phyloP scores from a whole-genome alignment of 2,797 vertebrate genomes.

The Babyrousa celebensis region DNA sequence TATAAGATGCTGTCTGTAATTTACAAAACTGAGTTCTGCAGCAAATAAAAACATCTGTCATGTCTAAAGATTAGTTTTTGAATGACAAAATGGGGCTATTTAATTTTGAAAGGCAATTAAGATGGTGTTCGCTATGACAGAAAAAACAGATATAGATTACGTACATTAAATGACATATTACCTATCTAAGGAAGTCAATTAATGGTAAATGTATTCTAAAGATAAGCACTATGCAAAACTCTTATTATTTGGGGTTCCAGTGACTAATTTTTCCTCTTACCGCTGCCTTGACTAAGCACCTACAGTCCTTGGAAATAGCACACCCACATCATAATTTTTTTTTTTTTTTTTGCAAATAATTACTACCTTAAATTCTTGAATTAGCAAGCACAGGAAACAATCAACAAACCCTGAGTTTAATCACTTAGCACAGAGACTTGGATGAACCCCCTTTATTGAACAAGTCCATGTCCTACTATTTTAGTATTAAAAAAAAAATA shows the following conservation, averaged over 20 bases:
- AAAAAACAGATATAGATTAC: conserved; percentile 77
- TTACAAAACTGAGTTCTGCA: conserved; percentile 79
- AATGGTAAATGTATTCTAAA: conserved; percentile 62
- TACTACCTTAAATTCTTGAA: conserved; percentile 58
- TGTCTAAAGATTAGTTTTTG: conserved; percentile 83
- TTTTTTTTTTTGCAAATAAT: neutral
- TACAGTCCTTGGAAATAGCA: conserved; percentile 9
- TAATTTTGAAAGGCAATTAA: conserved; percentile 86
- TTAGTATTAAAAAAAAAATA: neutral
- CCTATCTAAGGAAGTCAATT: conserved; percentile 65
- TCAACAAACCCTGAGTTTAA: conserved; percentile 14
- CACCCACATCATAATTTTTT: neutral
- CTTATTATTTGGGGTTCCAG: neutral
- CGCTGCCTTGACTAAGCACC: neutral
- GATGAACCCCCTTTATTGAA: neutral
- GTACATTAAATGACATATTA: conserved; percentile 70
- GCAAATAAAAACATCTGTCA: conserved; percentile 86
- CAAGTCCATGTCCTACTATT: neutral
- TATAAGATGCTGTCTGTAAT: conserved; percentile 78
- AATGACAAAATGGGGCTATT: conserved; percentile 78
- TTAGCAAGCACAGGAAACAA: conserved; percentile 1
- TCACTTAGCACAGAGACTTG: neutral
- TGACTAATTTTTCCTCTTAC: conserved; percentile 5
- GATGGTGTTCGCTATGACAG: conserved; percentile 68
- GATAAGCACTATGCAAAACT: conserved; percentile 40